Evolutionary conservation across 2,113 vertebrate species (phyloP), one percentile per base, ranked within the genome.

Genomic region (Rallus limicola): DNA sequence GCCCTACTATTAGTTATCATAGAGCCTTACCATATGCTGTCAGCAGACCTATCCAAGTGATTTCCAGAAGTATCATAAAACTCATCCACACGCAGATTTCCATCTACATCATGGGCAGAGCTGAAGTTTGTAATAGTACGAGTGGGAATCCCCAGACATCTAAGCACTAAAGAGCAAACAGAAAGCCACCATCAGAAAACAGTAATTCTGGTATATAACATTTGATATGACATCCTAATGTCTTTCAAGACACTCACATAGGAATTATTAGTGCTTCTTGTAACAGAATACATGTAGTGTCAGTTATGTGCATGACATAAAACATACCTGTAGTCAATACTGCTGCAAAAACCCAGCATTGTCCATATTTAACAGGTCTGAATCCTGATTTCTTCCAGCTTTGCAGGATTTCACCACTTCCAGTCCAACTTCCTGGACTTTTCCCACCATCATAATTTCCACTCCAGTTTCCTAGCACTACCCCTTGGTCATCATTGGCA

Each of bases 341-440:
- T 1, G 98, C 98, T 29, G 98, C 98, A 94, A 98, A 98, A 83
- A 98, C 98, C 98, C 98, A 98, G 62, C 98, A 98, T 33, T 98
- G 98, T 72, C 98, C 98, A 13, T 78, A 98, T 82, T 56, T 95
- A 26, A 98, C 98, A 29, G 98, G 97, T 65, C 21, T 96, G 92
- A 93, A 98, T 83, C 97, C 98, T 48, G 96, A 96, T 26, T 78
- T 91, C 82, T 97, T 98, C 98, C 98, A 98, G 14, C 38, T 76
- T 77, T 95, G 97, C 50, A 98, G 95, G 91, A 98, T 98, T 89
- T 98, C 97, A 82, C 96, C 94, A 3, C 98, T 98, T 90, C 98
- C 98, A 2, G 96, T 98, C 98, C 98, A 98, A 69, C 94, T 96
- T 63, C 83, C 95, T 13, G 98, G 98, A 78, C 95, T 97, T 85